These are phyloP conservation scores for Euspilapteryx auroguttella DNA, from an alignment of 2,888 invertebrate species.

Conservation along the genomic window DNA sequence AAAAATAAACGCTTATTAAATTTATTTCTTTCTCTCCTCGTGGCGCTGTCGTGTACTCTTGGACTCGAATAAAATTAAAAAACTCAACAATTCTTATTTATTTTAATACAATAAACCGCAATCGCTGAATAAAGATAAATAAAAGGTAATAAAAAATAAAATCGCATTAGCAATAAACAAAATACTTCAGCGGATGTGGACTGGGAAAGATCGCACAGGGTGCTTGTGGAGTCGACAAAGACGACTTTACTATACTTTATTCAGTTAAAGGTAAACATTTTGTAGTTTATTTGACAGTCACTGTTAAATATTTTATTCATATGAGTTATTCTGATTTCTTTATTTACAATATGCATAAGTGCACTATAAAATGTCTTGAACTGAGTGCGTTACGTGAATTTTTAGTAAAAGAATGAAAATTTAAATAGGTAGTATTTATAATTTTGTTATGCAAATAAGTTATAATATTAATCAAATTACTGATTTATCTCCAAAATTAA, in stretches of 20 bases:
- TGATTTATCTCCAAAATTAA: too few species aligned
- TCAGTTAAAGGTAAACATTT: constrained; percentile 8
- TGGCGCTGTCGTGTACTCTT: constrained; percentile 56
- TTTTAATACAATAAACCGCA: constrained; percentile 63
- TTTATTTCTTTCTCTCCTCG: constrained; percentile 59
- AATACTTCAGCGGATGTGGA: constrained; percentile 62
- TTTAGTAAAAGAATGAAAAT: too few species aligned
- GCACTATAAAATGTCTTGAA: too few species aligned
- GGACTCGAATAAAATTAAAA: constrained; percentile 57
- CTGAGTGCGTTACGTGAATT: too few species aligned
- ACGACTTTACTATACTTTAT: constrained; percentile 9
- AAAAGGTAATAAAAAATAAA: constrained; percentile 62
- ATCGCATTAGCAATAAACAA: constrained; percentile 63
- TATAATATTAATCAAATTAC: too few species aligned
- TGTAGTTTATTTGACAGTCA: too few species aligned
- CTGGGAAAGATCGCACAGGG: constrained; percentile 18
- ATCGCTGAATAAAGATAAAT: constrained; percentile 63
- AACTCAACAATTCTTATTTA: constrained; percentile 62
- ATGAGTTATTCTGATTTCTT: too few species aligned
- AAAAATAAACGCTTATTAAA: constrained; percentile 61
- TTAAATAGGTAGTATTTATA: too few species aligned
- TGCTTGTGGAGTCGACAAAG: not conserved
- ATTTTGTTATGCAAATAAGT: too few species aligned
- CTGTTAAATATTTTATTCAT: too few species aligned
- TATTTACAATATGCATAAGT: too few species aligned